These are phyloP conservation scores for Protaetia brevitarsis DNA, from an alignment of 1,140 invertebrate genomes.

Conservation along the genomic window DNA sequence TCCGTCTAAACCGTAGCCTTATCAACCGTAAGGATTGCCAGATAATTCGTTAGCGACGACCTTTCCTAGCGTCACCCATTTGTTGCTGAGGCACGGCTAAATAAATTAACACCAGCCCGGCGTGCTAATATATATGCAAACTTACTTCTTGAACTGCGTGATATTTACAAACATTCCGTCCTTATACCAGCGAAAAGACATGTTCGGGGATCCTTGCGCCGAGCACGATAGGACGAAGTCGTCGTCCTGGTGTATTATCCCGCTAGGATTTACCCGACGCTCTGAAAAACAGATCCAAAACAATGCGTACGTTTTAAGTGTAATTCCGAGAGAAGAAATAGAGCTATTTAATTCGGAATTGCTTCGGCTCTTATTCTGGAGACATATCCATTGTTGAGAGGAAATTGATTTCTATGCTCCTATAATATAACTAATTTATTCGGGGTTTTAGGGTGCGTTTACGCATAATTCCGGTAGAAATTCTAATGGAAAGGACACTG, in stretches of 20 bases:
- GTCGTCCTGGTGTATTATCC: slow-evolving; percentile 67
- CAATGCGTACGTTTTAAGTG: background rate
- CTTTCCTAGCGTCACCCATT: slow-evolving; percentile 7
- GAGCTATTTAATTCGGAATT: background rate
- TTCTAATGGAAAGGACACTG: background rate
- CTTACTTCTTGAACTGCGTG: slow-evolving; percentile 47
- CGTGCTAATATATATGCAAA: background rate
- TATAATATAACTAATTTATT: background rate
- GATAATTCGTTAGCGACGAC: slow-evolving; percentile 51
- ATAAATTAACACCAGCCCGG: no score
- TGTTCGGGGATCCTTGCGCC: slow-evolving; percentile 70
- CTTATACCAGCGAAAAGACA: slow-evolving; percentile 76
- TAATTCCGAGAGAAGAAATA: background rate
- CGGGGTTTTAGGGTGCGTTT: background rate
- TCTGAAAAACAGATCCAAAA: slow-evolving; percentile 49
- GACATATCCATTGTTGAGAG: background rate
- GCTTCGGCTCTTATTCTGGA: background rate
- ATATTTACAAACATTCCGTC: slow-evolving; percentile 71
- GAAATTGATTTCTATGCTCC: background rate
- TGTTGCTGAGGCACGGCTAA: background rate
- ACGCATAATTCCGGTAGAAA: background rate
- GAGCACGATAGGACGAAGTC: slow-evolving; percentile 73
- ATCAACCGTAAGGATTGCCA: slow-evolving; percentile 65
- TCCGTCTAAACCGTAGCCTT: slow-evolving; percentile 64
- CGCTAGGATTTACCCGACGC: slow-evolving; percentile 60